A percentile compares a stretch with the other conserved stretches of the same genome.
Conservation (phyloP, 2,797 vertebrate genomes). For the Gobio occitaniae region DNA sequence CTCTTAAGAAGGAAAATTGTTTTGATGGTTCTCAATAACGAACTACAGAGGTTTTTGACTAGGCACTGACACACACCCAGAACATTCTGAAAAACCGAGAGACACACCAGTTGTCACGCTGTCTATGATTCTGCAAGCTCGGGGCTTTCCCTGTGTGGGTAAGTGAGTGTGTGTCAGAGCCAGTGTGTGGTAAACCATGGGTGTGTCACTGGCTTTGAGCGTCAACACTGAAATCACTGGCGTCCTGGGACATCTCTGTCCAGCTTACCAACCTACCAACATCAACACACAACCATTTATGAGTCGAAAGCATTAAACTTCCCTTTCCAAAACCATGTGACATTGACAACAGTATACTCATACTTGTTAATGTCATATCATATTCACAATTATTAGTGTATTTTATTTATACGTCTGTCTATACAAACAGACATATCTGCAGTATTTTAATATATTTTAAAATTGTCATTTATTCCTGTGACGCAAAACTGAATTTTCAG, state of each 20-base stretch:
- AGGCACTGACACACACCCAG: background rate
- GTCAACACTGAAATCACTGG: slow-evolving; percentile 27
- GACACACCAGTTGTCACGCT: background rate
- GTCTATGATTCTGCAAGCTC: slow-evolving; percentile 12
- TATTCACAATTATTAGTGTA: background rate
- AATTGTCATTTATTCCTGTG: too few species aligned
- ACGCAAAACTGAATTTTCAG: too few species aligned
- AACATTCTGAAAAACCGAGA: slow-evolving; percentile 9
- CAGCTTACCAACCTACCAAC: slow-evolving; percentile 5
- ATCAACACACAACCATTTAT: slow-evolving; percentile 21
- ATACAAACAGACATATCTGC: too few species aligned
- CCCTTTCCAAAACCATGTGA: background rate
- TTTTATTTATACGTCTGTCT: too few species aligned
- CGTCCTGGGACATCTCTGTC: background rate
- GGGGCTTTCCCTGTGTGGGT: slow-evolving; percentile 25
- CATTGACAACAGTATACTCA: too few species aligned
- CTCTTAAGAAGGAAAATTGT: background rate
- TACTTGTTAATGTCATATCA: background rate
- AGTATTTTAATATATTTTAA: background rate
- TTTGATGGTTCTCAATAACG: background rate
- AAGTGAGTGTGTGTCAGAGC: slow-evolving; percentile 15
- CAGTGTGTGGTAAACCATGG: slow-evolving; percentile 42
- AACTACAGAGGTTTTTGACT: background rate
- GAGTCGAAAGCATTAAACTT: background rate
- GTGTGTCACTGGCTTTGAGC: slow-evolving; percentile 34